A percentile compares a stretch with the other conserved stretches of the same genome.
These are phyloP conservation scores for Dastarcus helophoroides DNA, from an alignment of 2,888 invertebrate species.

Conservation along the genomic window DNA sequence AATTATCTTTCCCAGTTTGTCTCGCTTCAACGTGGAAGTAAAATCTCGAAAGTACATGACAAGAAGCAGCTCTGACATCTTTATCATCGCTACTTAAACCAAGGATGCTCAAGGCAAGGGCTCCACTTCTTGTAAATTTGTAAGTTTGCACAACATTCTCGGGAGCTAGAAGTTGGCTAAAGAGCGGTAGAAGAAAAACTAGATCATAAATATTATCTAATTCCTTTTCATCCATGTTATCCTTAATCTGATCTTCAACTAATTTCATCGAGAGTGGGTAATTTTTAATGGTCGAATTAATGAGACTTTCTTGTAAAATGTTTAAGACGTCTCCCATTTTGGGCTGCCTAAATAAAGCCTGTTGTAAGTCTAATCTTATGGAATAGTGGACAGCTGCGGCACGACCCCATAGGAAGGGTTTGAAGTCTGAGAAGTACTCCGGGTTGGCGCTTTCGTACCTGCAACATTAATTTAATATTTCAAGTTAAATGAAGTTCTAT, in stretches of 20 bases:
- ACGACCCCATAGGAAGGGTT: constrained; percentile 77
- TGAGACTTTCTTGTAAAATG: constrained; percentile 51
- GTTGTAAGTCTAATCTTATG: constrained; percentile 45
- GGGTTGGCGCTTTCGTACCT: constrained; percentile 28
- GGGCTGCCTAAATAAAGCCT: constrained; percentile 58
- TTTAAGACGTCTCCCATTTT: constrained; percentile 62
- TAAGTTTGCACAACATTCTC: constrained; percentile 60
- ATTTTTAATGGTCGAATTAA: constrained; percentile 55
- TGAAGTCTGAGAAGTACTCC: constrained; percentile 32
- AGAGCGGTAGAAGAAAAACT: constrained; percentile 65
- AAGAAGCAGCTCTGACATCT: constrained; percentile 59
- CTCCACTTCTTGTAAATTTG: constrained; percentile 56
- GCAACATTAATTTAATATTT: too few relatives aligned
- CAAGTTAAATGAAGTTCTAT: too few relatives aligned
- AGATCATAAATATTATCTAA: constrained; percentile 60
- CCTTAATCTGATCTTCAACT: neutral
- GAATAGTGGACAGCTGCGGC: constrained; percentile 70
- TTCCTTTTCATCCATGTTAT: constrained; percentile 2
- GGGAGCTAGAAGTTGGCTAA: constrained; percentile 62
- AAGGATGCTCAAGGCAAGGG: constrained; percentile 57
- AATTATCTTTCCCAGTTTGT: constrained; percentile 50
- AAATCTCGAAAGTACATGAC: constrained; percentile 61
- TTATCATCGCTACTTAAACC: constrained; percentile 58
- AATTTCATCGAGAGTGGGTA: too few relatives aligned
- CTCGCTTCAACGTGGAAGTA: constrained; percentile 61